These are phyloP conservation scores for Microtus richardsoni DNA, from an alignment of 2,113 vertebrate species.

Conservation along the genomic window DNA sequence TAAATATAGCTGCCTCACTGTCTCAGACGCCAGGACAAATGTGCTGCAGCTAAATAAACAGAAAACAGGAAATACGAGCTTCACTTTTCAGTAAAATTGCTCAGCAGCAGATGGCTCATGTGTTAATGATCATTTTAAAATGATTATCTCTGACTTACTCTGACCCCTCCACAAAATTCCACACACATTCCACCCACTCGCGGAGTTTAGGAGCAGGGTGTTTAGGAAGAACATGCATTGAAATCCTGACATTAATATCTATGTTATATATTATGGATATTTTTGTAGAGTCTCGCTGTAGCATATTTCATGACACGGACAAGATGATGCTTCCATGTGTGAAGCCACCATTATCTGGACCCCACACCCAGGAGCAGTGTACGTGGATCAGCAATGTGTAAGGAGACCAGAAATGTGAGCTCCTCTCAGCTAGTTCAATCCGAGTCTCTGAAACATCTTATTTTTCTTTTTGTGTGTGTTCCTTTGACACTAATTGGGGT, in stretches of 20 bases:
- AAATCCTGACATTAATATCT: too few relatives aligned
- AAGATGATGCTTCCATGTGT: not conserved
- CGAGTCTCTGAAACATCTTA: not conserved
- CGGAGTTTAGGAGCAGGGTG: not conserved
- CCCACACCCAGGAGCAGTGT: too few relatives aligned
- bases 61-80: constrained; percentile 37
- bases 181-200: not conserved
- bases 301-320: not conserved
- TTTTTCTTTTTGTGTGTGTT: not conserved
- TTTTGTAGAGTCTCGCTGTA: not conserved
- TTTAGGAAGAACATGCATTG: not conserved
- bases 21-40: constrained; percentile 38
- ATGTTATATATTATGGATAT: not conserved
- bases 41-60: constrained; percentile 36
- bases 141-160: not conserved
- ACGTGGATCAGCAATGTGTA: not conserved
- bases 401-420: not conserved
- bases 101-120: constrained; percentile 55
- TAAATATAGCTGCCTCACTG: constrained; percentile 55
- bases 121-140: constrained; percentile 64
- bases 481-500: not conserved
- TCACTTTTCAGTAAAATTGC: constrained; percentile 28
- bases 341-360: not conserved
- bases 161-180: not conserved
- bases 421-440: not conserved